Evolutionary conservation across 2,888 invertebrate species (phyloP).

Genomic region (Zygothrica quintamaculata): DNA sequence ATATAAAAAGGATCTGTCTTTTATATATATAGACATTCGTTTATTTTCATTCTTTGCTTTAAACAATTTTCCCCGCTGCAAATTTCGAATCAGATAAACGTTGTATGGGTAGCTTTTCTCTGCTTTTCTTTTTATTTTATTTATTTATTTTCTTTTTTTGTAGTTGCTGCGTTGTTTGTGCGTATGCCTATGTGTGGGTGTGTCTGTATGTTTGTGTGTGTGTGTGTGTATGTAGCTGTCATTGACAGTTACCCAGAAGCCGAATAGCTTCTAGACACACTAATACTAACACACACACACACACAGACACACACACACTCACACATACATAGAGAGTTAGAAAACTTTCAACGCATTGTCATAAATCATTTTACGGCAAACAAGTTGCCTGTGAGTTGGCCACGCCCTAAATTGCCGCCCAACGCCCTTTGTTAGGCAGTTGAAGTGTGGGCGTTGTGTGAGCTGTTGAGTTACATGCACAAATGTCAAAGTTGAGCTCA

Average conservation of each 20-base stretch:
- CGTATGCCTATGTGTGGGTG: slow-evolving; percentile 10
- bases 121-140: too few relatives aligned
- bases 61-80: slow-evolving; percentile 25
- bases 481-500: slow-evolving; percentile 61
- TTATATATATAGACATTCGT: background rate
- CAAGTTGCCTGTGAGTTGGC: slow-evolving; percentile 51
- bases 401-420: slow-evolving; percentile 40
- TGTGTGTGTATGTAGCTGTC: slow-evolving; percentile 28
- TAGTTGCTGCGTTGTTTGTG: slow-evolving; percentile 30
- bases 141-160: slow-evolving; percentile 12
- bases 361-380: slow-evolving; percentile 77
- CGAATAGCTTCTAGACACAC: too few relatives aligned
- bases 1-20: too few relatives aligned
- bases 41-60: slow-evolving; percentile 24
- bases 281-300: too few relatives aligned
- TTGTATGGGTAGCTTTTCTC: slow-evolving; percentile 11
- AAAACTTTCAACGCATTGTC: slow-evolving; percentile 69
- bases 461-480: slow-evolving; percentile 41
- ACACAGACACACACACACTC: slow-evolving; percentile 4
- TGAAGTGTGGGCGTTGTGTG: slow-evolving; percentile 32
- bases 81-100: slow-evolving; percentile 40
- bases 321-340: slow-evolving; percentile 23
- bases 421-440: slow-evolving; percentile 35
- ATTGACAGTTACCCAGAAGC: slow-evolving; percentile 49
- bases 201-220: slow-evolving; percentile 2